These are phyloP conservation scores for Nezara viridula DNA, from an alignment of 2,888 invertebrate species.

Conservation along the genomic window DNA sequence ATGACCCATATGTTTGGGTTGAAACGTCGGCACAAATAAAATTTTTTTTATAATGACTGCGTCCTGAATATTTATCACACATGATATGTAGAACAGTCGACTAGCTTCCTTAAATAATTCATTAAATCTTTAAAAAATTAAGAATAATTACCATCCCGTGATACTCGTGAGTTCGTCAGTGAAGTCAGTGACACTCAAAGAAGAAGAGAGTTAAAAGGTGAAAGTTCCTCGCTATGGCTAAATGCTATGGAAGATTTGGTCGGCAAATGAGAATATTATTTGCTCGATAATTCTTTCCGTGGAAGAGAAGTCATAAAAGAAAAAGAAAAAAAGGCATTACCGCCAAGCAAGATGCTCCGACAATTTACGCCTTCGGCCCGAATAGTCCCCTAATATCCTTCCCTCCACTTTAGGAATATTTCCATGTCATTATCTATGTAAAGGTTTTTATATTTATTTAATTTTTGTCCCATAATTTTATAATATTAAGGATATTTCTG, in stretches of 20 bases:
- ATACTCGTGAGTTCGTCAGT: no score
- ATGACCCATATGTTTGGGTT: no score
- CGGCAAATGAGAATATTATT: neutral
- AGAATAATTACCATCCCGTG: no score
- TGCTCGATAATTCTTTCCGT: neutral
- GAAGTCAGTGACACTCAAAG: neutral
- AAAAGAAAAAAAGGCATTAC: constrained; percentile 21
- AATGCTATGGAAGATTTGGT: neutral
- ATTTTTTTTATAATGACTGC: no score
- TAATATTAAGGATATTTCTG: no score
- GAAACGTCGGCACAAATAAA: no score
- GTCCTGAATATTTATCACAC: no score
- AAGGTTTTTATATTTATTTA: neutral
- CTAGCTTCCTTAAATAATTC: no score
- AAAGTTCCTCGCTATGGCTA: neutral
- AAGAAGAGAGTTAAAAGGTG: neutral
- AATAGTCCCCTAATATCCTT: neutral
- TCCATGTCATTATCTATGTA: neutral
- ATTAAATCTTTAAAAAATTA: no score
- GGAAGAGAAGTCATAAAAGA: neutral
- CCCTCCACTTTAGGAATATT: neutral
- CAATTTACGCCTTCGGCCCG: constrained; percentile 8
- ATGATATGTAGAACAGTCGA: no score
- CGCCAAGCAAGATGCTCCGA: neutral
- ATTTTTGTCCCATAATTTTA: neutral